Percentiles rank a stretch among this genome's conserved stretches.
phyloP scores from a whole-genome alignment of 2,797 vertebrate species.

The Valencia hispanica region DNA sequence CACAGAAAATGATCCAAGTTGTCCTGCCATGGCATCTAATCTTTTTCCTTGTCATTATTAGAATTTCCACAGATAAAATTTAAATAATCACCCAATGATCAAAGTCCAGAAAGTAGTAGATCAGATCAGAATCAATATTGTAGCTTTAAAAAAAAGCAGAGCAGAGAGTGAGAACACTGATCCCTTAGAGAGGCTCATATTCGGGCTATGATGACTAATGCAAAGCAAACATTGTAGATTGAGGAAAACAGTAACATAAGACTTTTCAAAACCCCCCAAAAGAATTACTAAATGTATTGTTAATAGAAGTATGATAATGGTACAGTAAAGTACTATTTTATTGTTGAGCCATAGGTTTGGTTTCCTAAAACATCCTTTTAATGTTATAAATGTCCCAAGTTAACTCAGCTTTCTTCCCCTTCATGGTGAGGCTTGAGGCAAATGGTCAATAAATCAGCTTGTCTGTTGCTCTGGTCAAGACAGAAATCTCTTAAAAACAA shows the following conservation, averaged over 20 bases:
- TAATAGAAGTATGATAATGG: not conserved
- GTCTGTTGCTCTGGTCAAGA: not conserved
- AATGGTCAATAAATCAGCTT: not conserved
- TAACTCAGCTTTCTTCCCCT: not conserved
- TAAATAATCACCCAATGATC: too few relatives aligned
- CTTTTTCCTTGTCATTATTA: too few relatives aligned
- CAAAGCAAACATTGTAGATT: constrained; percentile 4
- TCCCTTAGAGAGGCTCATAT: constrained; percentile 35
- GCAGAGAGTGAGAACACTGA: constrained; percentile 1
- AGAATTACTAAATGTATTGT: not conserved
- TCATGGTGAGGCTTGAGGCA: not conserved
- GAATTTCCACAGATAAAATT: too few relatives aligned
- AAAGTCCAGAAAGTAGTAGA: too few relatives aligned
- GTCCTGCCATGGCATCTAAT: too few relatives aligned
- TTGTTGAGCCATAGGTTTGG: not conserved
- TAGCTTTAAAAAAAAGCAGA: too few relatives aligned
- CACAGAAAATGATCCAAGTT: too few relatives aligned
- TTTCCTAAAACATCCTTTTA: not conserved
- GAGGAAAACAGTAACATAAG: not conserved
- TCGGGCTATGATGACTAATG: constrained; percentile 14
- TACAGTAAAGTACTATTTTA: not conserved
- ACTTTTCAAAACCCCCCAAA: not conserved
- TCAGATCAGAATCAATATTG: too few relatives aligned
- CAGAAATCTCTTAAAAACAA: not conserved
- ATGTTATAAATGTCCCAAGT: not conserved